Evolutionary conservation across 2,888 invertebrate genomes (phyloP).

Genomic region (Pristionchus mayeri): DNA sequence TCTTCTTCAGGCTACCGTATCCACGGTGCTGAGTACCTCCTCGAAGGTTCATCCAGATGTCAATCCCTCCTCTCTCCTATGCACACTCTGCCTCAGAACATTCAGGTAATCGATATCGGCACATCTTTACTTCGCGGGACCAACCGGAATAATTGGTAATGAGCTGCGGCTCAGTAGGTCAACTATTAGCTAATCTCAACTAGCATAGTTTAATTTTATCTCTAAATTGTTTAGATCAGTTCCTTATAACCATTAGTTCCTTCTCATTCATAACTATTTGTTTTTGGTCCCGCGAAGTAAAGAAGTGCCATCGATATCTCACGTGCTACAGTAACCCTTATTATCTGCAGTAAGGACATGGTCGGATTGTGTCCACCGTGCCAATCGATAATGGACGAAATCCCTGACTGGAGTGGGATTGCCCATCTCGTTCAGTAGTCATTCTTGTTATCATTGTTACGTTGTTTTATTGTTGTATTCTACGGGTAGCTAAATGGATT

Average conservation of each 20-base stretch:
- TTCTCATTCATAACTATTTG: no score
- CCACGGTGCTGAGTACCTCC: slow-evolving; percentile 30
- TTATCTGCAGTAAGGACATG: slow-evolving; percentile 31
- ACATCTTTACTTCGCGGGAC: no score
- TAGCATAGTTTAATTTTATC: no score
- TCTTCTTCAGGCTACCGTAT: slow-evolving; percentile 47
- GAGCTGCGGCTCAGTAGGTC: no score
- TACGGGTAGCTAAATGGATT: background rate
- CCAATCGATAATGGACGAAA: slow-evolving; percentile 33
- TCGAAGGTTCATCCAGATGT: slow-evolving; percentile 38
- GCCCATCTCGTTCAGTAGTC: slow-evolving; percentile 36
- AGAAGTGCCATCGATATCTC: no score
- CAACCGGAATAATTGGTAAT: no score
- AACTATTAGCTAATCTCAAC: no score
- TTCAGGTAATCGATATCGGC: slow-evolving; percentile 36
- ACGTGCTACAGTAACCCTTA: slow-evolving; percentile 14
- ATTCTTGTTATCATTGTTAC: background rate
- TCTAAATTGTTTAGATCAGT: no score
- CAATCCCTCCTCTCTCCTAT: background rate
- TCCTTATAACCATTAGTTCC: no score
- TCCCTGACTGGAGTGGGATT: slow-evolving; percentile 8
- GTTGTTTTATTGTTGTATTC: background rate
- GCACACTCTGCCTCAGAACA: slow-evolving; percentile 21
- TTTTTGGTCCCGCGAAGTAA: no score
- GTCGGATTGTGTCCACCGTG: slow-evolving; percentile 24